These are phyloP conservation scores for Salminus brasiliensis DNA, from an alignment of 2,113 vertebrate species.

Conservation along the genomic window DNA sequence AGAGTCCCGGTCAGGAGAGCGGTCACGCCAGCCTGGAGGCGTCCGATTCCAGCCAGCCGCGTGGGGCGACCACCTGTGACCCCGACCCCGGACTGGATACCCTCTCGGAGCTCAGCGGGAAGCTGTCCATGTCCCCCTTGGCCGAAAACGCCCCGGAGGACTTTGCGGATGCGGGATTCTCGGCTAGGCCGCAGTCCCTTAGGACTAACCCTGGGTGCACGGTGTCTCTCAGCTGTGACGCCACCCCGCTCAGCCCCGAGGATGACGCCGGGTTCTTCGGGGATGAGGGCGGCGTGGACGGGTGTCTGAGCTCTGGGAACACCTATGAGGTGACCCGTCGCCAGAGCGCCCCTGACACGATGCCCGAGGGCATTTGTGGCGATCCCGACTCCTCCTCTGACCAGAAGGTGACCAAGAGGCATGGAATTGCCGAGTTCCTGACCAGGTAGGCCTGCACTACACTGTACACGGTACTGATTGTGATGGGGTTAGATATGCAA, in stretches of 20 bases:
- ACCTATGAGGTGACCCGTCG: conserved; percentile 81
- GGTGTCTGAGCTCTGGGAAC: conserved; percentile 69
- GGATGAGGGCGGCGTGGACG: conserved; percentile 66
- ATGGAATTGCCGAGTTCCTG: conserved; percentile 90
- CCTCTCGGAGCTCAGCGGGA: conserved; percentile 37
- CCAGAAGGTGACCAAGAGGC: conserved; percentile 71
- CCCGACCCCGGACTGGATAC: conserved; percentile 10
- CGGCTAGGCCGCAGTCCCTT: conserved; percentile 67
- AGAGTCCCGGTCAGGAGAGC: conserved; percentile 12
- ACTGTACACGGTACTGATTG: no score
- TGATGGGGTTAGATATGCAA: no score
- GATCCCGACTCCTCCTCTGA: conserved; percentile 59
- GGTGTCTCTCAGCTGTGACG: conserved; percentile 77
- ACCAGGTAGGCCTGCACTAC: conserved; percentile 79
- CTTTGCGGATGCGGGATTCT: conserved; percentile 14
- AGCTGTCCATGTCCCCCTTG: conserved; percentile 18
- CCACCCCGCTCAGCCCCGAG: conserved; percentile 70
- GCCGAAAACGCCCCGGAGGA: conserved; percentile 40
- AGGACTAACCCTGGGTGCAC: conserved; percentile 64
- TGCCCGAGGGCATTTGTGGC: conserved; percentile 61
- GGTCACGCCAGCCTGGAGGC: conserved; percentile 24
- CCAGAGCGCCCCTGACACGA: conserved; percentile 82
- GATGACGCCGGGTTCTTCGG: conserved; percentile 65
- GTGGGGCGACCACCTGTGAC: not conserved
- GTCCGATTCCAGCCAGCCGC: not conserved